phyloP scores from a whole-genome alignment of 2,113 vertebrate genomes.

The Serilophus lunatus region DNA sequence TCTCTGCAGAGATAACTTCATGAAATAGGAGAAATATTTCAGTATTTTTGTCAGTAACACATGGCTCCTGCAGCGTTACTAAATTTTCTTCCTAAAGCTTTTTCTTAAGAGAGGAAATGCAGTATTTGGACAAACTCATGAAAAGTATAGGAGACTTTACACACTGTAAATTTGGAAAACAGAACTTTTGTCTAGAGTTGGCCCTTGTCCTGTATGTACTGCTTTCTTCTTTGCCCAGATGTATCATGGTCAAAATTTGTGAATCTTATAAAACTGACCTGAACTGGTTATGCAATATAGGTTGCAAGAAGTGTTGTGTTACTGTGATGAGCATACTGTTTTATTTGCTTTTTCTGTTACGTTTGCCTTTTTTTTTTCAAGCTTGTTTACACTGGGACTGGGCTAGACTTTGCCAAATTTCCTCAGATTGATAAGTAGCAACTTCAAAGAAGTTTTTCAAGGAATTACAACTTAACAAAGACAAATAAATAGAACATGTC shows the following conservation, averaged over 20 bases:
- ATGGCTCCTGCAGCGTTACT: background rate
- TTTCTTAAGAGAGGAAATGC: background rate
- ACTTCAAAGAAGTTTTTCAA: background rate
- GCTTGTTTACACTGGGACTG: background rate
- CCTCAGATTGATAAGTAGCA: background rate
- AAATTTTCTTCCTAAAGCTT: background rate
- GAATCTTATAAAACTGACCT: background rate
- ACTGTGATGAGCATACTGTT: background rate
- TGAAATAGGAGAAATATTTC: background rate
- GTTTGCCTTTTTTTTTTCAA: background rate
- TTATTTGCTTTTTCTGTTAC: background rate
- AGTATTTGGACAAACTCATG: background rate
- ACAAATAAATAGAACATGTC: background rate
- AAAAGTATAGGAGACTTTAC: background rate
- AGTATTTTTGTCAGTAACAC: background rate
- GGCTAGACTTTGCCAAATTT: background rate
- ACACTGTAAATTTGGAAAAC: background rate
- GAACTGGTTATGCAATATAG: background rate
- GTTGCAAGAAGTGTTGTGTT: background rate
- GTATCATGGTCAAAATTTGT: background rate
- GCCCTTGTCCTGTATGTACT: background rate
- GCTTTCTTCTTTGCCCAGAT: background rate
- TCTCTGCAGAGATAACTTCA: background rate
- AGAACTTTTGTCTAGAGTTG: background rate
- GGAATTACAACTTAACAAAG: background rate